These are phyloP conservation scores for Scrobipalpa costella DNA, from an alignment of 2,888 invertebrate genomes.

Conservation along the genomic window DNA sequence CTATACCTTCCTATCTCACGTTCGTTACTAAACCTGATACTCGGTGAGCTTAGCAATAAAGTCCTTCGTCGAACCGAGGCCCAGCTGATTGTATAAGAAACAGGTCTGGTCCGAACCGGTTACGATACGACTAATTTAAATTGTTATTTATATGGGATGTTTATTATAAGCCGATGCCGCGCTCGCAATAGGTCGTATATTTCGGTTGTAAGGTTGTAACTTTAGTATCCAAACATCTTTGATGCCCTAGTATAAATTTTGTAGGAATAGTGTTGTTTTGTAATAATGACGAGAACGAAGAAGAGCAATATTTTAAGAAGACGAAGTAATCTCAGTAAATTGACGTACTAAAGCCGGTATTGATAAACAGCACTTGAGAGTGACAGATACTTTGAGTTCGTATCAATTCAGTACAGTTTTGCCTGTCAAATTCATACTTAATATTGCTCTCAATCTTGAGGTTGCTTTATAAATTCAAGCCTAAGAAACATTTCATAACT, in stretches of 20 bases:
- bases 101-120: conserved; percentile 38
- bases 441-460: too few species aligned
- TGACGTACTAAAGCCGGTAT: too few species aligned
- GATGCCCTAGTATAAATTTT: background rate
- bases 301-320: too few species aligned
- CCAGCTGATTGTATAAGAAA: conserved; percentile 38
- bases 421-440: too few species aligned
- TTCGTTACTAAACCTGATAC: conserved; percentile 4
- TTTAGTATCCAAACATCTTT: conserved; percentile 20
- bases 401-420: too few species aligned
- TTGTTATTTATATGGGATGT: conserved; percentile 40
- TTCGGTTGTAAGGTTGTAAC: conserved; percentile 17
- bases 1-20: background rate
- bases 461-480: too few species aligned
- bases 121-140: conserved; percentile 41
- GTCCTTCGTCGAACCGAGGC: conserved; percentile 7
- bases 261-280: conserved; percentile 8
- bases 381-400: too few species aligned
- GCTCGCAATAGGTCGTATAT: conserved; percentile 15
- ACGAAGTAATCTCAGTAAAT: too few species aligned
- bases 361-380: too few species aligned
- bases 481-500: too few species aligned
- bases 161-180: conserved; percentile 25
- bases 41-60: background rate
- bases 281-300: background rate